Conservation (phyloP, 1,140 invertebrate species). For the Metaphire vulgaris region DNA sequence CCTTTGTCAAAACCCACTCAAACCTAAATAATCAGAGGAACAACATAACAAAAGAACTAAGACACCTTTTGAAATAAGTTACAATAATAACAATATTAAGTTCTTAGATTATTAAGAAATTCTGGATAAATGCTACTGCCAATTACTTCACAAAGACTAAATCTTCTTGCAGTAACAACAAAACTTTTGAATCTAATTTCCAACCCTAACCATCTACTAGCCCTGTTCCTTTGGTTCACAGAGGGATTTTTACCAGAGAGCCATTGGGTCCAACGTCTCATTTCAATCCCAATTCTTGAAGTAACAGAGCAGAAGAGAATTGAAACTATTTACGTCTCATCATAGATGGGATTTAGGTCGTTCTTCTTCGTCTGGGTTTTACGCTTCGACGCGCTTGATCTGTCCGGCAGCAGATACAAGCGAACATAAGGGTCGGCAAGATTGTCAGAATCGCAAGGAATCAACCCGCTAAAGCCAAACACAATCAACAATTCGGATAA, state of each 20-base stretch:
- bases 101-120: neutral
- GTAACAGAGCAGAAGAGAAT: neutral
- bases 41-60: too few species aligned
- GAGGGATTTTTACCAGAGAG: too few species aligned
- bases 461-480: slow-evolving; percentile 61
- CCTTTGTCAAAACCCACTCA: slow-evolving; percentile 41
- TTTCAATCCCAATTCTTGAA: too few species aligned
- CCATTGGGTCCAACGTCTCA: too few species aligned
- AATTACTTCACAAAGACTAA: too few species aligned
- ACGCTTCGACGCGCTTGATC: slow-evolving; percentile 59
- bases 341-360: slow-evolving; percentile 81
- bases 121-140: too few species aligned
- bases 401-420: slow-evolving; percentile 79
- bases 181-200: too few species aligned
- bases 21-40: slow-evolving; percentile 36
- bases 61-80: neutral
- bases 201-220: too few species aligned
- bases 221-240: too few species aligned
- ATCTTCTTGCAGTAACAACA: too few species aligned
- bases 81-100: neutral
- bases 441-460: slow-evolving; percentile 76
- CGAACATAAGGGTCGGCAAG: slow-evolving; percentile 93
- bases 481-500: too few species aligned
- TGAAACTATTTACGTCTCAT: slow-evolving; percentile 65
- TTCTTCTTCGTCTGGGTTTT: slow-evolving; percentile 75